Conservation (phyloP, 2,797 vertebrate genomes). For the Triplophysa bombifrons region DNA sequence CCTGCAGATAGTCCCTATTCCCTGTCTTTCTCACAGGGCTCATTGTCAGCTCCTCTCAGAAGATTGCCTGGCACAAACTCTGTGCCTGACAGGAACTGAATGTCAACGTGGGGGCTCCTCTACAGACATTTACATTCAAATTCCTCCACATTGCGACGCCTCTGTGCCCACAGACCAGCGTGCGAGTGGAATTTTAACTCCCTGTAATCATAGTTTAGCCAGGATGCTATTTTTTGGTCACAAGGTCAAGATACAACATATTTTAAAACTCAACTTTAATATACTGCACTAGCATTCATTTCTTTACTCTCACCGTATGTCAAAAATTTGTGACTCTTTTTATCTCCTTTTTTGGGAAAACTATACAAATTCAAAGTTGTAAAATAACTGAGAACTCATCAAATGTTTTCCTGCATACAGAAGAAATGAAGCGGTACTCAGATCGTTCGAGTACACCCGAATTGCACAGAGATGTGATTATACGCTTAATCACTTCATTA, state of each 20-base stretch:
- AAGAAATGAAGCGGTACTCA: background rate
- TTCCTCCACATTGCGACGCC: constrained; percentile 64
- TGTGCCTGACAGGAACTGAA: constrained; percentile 63
- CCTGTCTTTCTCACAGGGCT: constrained; percentile 56
- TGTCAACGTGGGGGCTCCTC: constrained; percentile 67
- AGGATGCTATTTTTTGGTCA: background rate
- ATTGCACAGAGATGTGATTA: constrained; percentile 21
- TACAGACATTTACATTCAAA: constrained; percentile 72
- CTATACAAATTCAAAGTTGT: too few relatives aligned
- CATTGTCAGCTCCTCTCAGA: constrained; percentile 63
- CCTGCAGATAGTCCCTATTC: constrained; percentile 47
- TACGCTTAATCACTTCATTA: constrained; percentile 21
- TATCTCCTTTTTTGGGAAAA: background rate
- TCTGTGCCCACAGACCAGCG: constrained; percentile 15
- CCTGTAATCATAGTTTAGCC: constrained; percentile 31
- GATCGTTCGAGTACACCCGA: background rate
- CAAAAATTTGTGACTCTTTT: background rate
- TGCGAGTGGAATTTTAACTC: constrained; percentile 62
- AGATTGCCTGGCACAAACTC: constrained; percentile 62
- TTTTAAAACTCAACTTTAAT: too few relatives aligned
- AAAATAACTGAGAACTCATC: too few relatives aligned
- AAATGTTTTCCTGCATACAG: background rate
- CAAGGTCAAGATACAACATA: background rate
- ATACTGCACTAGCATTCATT: background rate
- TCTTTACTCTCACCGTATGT: background rate